phyloP scores from a whole-genome alignment of 2,888 invertebrate species.

The Nudaria mundana region DNA sequence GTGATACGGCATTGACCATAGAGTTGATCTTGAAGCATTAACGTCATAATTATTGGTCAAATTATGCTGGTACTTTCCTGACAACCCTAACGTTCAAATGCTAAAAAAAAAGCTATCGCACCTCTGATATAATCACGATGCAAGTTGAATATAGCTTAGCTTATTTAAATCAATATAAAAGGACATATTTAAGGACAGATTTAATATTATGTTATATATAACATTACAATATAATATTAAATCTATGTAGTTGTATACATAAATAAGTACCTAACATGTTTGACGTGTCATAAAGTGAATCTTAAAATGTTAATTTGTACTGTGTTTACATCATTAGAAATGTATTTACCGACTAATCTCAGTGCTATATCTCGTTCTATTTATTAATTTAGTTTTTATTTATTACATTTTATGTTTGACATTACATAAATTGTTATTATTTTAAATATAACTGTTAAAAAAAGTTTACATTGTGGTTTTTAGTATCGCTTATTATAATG shows the following conservation, averaged over 20 bases:
- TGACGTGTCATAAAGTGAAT: constrained; percentile 24
- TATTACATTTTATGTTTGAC: constrained; percentile 41
- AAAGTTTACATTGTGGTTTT: constrained; percentile 74
- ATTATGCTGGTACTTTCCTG: too few species aligned
- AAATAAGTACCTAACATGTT: constrained; percentile 20
- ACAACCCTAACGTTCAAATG: too few species aligned
- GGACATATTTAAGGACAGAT: too few species aligned
- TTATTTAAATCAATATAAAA: too few species aligned
- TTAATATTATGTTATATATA: too few species aligned
- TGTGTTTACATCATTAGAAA: constrained; percentile 6
- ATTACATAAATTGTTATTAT: constrained; percentile 55
- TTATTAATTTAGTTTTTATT: constrained; percentile 28
- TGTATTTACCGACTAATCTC: constrained; percentile 35
- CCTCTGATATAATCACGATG: too few species aligned
- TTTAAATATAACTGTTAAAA: constrained; percentile 48
- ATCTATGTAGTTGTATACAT: constrained; percentile 5
- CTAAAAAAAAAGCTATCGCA: too few species aligned
- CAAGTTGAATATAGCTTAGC: too few species aligned
- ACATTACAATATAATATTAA: not conserved
- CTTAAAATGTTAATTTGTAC: constrained; percentile 22
- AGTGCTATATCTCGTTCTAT: constrained; percentile 43
- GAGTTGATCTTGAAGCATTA: too few species aligned
- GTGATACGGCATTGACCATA: too few species aligned
- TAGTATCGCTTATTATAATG: constrained; percentile 83
- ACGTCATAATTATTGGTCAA: too few species aligned